These are phyloP conservation scores for Vollenhovia emeryi DNA, from an alignment of 1,140 invertebrate species.

Conservation along the genomic window DNA sequence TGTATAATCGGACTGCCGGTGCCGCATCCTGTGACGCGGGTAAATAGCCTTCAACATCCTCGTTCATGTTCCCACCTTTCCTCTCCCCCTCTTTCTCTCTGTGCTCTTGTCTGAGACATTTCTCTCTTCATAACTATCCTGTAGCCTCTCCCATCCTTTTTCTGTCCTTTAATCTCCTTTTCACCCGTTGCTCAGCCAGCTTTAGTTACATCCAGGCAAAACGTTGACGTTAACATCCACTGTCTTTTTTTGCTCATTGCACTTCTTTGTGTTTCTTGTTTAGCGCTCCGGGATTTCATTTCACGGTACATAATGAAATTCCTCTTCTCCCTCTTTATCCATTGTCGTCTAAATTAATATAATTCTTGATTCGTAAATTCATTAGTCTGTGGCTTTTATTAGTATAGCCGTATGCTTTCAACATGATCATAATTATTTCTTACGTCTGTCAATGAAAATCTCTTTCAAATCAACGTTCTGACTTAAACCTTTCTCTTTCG, in stretches of 20 bases:
- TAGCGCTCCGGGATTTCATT: conserved; percentile 25
- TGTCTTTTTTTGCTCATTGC: conserved; percentile 9
- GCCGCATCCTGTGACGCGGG: conserved; percentile 25
- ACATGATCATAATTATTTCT: neutral
- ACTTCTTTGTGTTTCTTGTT: conserved; percentile 15
- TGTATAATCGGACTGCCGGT: conserved; percentile 28
- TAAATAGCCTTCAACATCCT: conserved; percentile 34
- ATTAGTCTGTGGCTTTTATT: conserved; percentile 6
- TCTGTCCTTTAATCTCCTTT: conserved; percentile 13
- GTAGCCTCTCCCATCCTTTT: neutral
- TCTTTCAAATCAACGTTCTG: neutral
- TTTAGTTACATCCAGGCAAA: conserved; percentile 17
- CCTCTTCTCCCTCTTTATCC: neutral
- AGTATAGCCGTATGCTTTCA: neutral
- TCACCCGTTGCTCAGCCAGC: conserved; percentile 1
- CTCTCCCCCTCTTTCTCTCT: neutral
- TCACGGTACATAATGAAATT: conserved; percentile 5
- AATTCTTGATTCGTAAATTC: conserved; percentile 17
- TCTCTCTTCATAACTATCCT: conserved; percentile 28
- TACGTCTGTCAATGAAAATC: neutral
- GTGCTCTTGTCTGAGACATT: neutral
- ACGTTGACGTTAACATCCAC: conserved; percentile 35
- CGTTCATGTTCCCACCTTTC: neutral
- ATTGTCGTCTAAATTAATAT: neutral
- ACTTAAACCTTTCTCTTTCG: neutral